A percentile compares a stretch with the other conserved stretches of the same genome.
phyloP scores from a whole-genome alignment of 2,113 vertebrate genomes.

The Periophthalmodon schlosseri region DNA sequence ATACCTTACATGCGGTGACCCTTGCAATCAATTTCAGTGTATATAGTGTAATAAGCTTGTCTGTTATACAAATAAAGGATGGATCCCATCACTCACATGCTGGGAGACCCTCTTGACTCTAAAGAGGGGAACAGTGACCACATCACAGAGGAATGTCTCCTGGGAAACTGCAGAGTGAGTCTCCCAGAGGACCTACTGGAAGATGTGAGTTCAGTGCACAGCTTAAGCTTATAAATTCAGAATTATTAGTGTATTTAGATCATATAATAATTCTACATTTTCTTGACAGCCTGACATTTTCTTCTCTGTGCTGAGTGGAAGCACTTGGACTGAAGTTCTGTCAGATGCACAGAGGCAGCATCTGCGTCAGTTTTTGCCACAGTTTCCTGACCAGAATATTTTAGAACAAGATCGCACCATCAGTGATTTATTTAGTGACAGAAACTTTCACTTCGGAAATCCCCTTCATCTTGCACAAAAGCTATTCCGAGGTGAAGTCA shows the following conservation, averaged over 20 bases:
- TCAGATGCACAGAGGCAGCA: conserved; percentile 88
- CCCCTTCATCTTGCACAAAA: conserved; percentile 93
- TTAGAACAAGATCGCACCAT: conserved; percentile 84
- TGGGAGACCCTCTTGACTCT: conserved; percentile 87
- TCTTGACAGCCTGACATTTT: conserved; percentile 89
- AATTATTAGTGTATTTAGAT: neutral
- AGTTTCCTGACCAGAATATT: conserved; percentile 81
- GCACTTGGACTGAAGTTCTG: conserved; percentile 89
- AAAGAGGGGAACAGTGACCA: conserved; percentile 79
- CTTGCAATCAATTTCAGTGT: neutral
- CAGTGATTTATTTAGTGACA: conserved; percentile 83
- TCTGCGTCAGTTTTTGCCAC: conserved; percentile 89
- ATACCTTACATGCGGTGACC: neutral
- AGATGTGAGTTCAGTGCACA: conserved; percentile 82
- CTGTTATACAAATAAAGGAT: conserved; percentile 66
- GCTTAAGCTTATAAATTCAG: neutral
- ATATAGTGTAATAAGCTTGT: neutral
- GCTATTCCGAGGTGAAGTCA: conserved; percentile 85
- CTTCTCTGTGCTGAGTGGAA: conserved; percentile 92
- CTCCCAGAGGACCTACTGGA: conserved; percentile 94
- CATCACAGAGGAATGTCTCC: conserved; percentile 94
- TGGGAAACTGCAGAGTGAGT: conserved; percentile 86
- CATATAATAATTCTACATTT: neutral
- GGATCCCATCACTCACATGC: conserved; percentile 91
- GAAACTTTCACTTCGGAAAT: conserved; percentile 92